A percentile compares a stretch with the other conserved stretches of the same genome.
Conservation (phyloP, 2,888 invertebrate genomes). For the Habrosyne pyritoides region DNA sequence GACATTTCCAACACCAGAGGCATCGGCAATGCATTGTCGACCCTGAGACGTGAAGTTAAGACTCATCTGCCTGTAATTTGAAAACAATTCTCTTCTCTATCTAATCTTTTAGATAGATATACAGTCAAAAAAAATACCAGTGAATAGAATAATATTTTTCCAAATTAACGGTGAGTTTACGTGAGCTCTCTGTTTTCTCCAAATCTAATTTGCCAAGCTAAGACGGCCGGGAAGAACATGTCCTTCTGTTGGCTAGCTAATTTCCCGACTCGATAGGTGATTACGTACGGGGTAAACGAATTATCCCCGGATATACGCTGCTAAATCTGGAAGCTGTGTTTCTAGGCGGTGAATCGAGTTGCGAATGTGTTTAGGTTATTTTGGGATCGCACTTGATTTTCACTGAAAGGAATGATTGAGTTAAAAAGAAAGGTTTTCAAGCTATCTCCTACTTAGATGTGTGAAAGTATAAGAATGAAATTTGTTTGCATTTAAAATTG, state of each 20-base stretch:
- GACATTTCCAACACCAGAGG: too few species aligned
- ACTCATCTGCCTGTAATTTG: too few species aligned
- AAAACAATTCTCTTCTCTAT: too few species aligned
- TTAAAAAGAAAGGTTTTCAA: too few species aligned
- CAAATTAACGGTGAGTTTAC: neutral
- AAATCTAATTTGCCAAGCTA: constrained; percentile 24
- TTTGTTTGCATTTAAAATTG: too few species aligned
- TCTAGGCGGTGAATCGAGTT: neutral
- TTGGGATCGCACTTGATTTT: neutral
- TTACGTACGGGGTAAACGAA: constrained; percentile 44
- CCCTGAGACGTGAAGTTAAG: too few species aligned
- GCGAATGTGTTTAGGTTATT: neutral
- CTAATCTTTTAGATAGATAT: too few species aligned
- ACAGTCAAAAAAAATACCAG: neutral
- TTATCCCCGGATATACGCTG: constrained; percentile 42
- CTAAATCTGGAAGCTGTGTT: neutral
- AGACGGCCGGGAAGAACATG: constrained; percentile 13
- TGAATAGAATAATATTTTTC: neutral
- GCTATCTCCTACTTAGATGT: too few species aligned
- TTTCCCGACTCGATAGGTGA: constrained; percentile 46
- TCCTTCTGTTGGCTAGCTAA: constrained; percentile 33
- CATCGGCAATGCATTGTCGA: too few species aligned
- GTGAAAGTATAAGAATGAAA: too few species aligned
- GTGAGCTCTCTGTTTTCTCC: neutral
- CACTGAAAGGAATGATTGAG: neutral